phyloP scores from a whole-genome alignment of 2,888 invertebrate species.

The Noctua fimbriata region DNA sequence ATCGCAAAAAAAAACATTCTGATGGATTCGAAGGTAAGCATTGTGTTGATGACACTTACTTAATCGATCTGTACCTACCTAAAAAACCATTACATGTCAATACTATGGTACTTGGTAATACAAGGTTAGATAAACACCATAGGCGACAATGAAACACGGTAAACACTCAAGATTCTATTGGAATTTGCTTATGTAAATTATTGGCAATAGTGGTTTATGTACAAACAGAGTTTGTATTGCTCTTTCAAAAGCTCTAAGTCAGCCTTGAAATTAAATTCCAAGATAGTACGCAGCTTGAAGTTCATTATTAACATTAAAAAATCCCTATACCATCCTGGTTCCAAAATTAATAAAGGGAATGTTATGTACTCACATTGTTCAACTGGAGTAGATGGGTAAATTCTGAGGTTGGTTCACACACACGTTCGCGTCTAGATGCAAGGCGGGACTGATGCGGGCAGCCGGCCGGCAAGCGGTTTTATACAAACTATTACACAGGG shows the following conservation, averaged over 20 bases:
- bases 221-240: not conserved
- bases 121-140: slow-evolving; percentile 18
- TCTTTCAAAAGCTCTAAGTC: not conserved
- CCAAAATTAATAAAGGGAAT: not conserved
- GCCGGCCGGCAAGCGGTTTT: slow-evolving; percentile 51
- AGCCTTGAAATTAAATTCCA: slow-evolving; percentile 25
- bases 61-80: not conserved
- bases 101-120: not conserved
- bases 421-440: slow-evolving; percentile 30
- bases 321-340: not conserved
- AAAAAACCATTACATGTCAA: slow-evolving; percentile 2
- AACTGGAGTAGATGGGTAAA: slow-evolving; percentile 4
- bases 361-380: slow-evolving; percentile 54
- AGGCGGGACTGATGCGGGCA: slow-evolving; percentile 45
- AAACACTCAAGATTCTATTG: slow-evolving; percentile 10
- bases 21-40: not conserved
- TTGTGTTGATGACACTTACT: not conserved
- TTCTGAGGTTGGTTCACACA: slow-evolving; percentile 33
- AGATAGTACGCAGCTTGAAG: not conserved
- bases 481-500: slow-evolving; percentile 53
- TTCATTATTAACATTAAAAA: not conserved
- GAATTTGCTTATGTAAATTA: slow-evolving; percentile 18
- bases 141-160: not conserved
- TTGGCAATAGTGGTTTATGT: not conserved
- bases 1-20: not conserved